Conservation (phyloP, 2,888 invertebrate genomes). For the Drosophila longiperda region DNA sequence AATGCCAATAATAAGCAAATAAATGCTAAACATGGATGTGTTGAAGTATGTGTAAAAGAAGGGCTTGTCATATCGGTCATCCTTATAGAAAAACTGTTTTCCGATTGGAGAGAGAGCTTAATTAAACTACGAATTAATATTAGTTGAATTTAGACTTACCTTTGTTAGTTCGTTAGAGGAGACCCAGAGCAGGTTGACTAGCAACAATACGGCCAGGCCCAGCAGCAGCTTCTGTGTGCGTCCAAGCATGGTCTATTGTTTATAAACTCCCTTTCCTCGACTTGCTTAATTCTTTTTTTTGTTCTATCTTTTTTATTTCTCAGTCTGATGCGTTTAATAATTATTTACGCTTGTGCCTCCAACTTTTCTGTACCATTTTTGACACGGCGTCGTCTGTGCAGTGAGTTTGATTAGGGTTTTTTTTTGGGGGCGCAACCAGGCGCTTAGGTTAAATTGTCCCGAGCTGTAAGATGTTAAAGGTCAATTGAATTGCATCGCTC, state of each 20-base stretch:
- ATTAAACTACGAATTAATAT: neutral
- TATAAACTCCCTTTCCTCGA: slow-evolving; percentile 8
- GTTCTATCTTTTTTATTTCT: slow-evolving; percentile 10
- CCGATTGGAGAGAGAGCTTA: neutral
- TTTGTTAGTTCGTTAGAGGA: slow-evolving; percentile 97
- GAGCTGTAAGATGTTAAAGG: slow-evolving; percentile 25
- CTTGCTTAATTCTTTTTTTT: neutral
- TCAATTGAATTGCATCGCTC: slow-evolving; percentile 1
- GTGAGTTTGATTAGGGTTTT: neutral
- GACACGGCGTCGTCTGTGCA: slow-evolving; percentile 6
- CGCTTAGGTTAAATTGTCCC: slow-evolving; percentile 3
- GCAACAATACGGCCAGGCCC: slow-evolving; percentile 93
- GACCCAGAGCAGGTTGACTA: slow-evolving; percentile 98
- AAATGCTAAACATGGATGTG: slow-evolving; percentile 96
- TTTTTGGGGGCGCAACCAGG: neutral
- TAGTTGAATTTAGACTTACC: slow-evolving; percentile 86
- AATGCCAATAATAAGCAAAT: slow-evolving; percentile 94
- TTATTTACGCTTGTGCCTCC: slow-evolving; percentile 77
- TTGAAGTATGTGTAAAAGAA: slow-evolving; percentile 98
- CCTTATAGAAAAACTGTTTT: slow-evolving; percentile 92
- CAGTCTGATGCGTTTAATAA: slow-evolving; percentile 12
- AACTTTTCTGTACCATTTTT: slow-evolving; percentile 72
- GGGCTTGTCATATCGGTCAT: slow-evolving; percentile 95
- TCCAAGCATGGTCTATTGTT: slow-evolving; percentile 83
- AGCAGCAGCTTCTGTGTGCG: slow-evolving; percentile 91